Conservation (phyloP, 92 coral and sea anemone species). For the Zoanthus sansibaricus region DNA sequence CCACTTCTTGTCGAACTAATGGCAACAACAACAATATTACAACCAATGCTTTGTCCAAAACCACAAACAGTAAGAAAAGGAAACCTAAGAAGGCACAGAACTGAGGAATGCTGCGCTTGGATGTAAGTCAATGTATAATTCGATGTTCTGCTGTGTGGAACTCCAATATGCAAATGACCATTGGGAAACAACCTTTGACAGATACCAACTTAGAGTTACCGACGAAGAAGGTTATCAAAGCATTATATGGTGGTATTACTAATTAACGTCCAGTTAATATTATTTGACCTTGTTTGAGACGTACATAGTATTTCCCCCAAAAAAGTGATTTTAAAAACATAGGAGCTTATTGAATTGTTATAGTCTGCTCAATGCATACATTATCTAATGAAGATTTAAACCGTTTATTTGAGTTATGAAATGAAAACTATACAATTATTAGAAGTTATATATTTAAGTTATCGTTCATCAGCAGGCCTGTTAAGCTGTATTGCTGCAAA, state of each 20-base stretch:
- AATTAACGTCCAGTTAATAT: neutral
- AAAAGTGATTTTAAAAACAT: neutral
- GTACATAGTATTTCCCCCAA: neutral
- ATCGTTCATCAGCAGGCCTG: neutral
- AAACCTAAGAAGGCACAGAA: constrained; percentile 20
- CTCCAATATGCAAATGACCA: neutral
- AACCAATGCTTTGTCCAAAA: constrained; percentile 19
- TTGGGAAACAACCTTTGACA: neutral
- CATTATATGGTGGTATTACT: too few species aligned
- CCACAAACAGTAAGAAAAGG: constrained; percentile 21
- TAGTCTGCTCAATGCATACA: neutral
- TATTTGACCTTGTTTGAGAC: neutral
- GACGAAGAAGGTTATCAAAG: too few species aligned
- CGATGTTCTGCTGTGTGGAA: too few species aligned
- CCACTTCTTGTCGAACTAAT: constrained; percentile 7
- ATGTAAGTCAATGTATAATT: constrained; percentile 14
- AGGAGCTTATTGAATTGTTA: neutral
- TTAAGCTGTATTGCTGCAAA: neutral
- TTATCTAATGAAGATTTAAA: neutral
- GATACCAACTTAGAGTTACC: neutral
- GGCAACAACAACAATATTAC: neutral
- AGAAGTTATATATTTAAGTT: neutral
- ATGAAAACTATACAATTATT: neutral
- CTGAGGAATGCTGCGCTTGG: constrained; percentile 10
- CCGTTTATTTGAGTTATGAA: neutral